Evolutionary conservation across 2,113 vertebrate genomes (phyloP), one percentile per base, ranked within the genome.

Genomic region (Catagonus wagneri): DNA sequence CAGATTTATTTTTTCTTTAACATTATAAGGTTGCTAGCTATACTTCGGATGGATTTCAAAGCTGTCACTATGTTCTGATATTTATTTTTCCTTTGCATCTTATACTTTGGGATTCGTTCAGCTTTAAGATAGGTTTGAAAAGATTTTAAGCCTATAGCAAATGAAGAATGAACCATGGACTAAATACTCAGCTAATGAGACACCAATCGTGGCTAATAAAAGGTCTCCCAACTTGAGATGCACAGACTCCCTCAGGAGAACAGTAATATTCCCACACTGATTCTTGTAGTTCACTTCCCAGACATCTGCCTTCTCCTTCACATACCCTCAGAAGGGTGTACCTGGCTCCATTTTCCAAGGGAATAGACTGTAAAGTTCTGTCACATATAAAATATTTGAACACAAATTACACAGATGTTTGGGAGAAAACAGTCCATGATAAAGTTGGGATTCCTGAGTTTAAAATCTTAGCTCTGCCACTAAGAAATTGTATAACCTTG

Each of bases 121-220:
- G 27, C 56, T 89, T 95, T 89, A 92, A 94, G 39, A 85, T 12
- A 85, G 14, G 23, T 56, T 74, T 85, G 23, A 44, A 34, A 68
- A 36, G 22, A 81, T n/a, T 76, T 80, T 86, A 81, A 71, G 79
- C 72, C 63, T 71, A 2, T 36, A 27, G 69, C 32, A 84, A 69
- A 95, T 61, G 34, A 74, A 89, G 36, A 23, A 25, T 17, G 44
- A 89, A 71, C 15, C 3, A 36, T 61, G 44, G 11, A 16, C 72
- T 66, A 65, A 92, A 76, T 69, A 81, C 17, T 39, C 72, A 89
- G 66, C 39, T 94, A 81, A 71, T 60, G 34, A 83, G 39, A 75
- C 54, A 34, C 25, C 94, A 58, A 81, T 22, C 20, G 16, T 60
- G 11, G 54, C 32, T 92, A 54, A 54, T 15, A 75, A 4, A 92